Percentiles rank a stretch among this genome's conserved stretches.
Evolutionary conservation across 1,140 invertebrate species (phyloP).

Genomic region (Pomphorhynchus laevis): DNA sequence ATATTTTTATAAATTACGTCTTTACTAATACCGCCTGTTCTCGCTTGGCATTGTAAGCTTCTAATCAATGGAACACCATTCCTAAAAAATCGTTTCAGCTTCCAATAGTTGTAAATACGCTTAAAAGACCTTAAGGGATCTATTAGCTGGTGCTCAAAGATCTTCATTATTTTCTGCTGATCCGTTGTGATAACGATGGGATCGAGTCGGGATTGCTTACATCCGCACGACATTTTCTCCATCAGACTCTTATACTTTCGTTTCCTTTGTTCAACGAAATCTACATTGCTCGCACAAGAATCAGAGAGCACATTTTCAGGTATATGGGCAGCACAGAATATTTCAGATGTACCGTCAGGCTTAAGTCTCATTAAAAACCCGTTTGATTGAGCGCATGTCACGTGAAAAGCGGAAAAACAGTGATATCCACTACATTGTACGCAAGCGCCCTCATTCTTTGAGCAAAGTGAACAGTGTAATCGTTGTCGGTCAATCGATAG

Average conservation of each 20-base stretch:
- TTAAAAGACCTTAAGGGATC: conserved; percentile 30
- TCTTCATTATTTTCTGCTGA: background rate
- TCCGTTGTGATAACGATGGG: background rate
- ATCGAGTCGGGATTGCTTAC: background rate
- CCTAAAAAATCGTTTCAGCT: conserved; percentile 55
- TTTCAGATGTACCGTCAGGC: conserved; percentile 26
- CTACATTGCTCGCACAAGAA: too few species aligned
- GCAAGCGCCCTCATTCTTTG: conserved; percentile 59
- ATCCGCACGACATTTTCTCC: conserved; percentile 20
- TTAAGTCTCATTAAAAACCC: conserved; percentile 78
- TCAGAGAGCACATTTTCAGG: too few species aligned
- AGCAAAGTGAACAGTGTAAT: conserved; percentile 72
- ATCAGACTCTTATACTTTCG: background rate
- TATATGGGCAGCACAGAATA: too few species aligned
- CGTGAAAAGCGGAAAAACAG: conserved; percentile 84
- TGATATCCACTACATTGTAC: conserved; percentile 84
- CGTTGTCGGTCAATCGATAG: conserved; percentile 75
- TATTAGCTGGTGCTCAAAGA: background rate
- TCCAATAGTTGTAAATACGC: conserved; percentile 38
- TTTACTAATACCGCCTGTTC: background rate
- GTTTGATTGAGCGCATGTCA: conserved; percentile 88
- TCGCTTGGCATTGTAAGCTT: conserved; percentile 20
- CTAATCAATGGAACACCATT: conserved; percentile 71
- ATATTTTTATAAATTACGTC: background rate
- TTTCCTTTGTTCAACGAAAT: too few species aligned